Conservation (phyloP, 37 sponge, comb jelly and placozoan genomes). For the Trichoplax adhaerens region DNA sequence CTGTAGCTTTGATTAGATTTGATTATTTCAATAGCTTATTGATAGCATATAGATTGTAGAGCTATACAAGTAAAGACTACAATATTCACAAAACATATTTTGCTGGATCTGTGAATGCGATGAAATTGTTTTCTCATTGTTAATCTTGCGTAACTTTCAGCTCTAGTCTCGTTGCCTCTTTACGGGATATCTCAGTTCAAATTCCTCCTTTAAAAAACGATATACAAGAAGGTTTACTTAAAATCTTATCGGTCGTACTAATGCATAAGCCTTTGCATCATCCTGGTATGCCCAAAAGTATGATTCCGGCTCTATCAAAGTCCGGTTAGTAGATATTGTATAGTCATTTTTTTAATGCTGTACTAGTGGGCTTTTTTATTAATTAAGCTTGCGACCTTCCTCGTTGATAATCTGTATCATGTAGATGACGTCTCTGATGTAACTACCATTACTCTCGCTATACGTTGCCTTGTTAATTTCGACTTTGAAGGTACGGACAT, state of each 20-base stretch:
- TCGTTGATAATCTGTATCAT: constrained; percentile 9
- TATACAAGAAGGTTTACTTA: constrained; percentile 42
- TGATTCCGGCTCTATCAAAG: constrained; percentile 4
- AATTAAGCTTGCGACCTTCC: constrained; percentile 1
- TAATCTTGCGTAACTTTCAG: too few species aligned
- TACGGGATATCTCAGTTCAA: too few species aligned
- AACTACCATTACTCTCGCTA: constrained; percentile 39
- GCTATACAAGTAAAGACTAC: too few species aligned
- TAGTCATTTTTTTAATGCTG: too few species aligned
- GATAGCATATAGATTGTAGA: too few species aligned
- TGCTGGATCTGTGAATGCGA: too few species aligned
- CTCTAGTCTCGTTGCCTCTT: too few species aligned
- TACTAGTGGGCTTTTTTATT: background rate
- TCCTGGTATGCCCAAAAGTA: constrained; percentile 41
- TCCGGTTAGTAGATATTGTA: background rate
- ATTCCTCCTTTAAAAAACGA: too few species aligned
- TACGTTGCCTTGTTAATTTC: constrained; percentile 65
- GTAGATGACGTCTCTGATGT: constrained; percentile 20
- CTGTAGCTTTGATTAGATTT: too few species aligned
- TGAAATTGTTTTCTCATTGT: too few species aligned
- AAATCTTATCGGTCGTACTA: constrained; percentile 53
- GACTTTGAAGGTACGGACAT: constrained; percentile 16
- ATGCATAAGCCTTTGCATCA: constrained; percentile 40
- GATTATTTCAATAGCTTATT: too few species aligned
- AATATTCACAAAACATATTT: too few species aligned